Evolutionary conservation across 2,797 vertebrate genomes (phyloP).

Genomic region (Eulemur rubriventer): DNA sequence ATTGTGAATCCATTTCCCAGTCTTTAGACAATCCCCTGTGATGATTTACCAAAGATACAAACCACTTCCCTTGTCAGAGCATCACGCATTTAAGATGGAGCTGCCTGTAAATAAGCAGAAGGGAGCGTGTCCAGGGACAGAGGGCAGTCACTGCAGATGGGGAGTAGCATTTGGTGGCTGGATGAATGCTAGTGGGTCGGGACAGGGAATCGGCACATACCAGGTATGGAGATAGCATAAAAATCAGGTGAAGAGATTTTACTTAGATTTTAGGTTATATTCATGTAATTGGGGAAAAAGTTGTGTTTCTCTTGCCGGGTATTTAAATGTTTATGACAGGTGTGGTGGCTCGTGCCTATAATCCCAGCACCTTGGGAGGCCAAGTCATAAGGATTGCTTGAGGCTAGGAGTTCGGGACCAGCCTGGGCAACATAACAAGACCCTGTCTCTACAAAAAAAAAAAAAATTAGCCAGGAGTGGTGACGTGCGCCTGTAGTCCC

Average conservation of each 20-base stretch:
- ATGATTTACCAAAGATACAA: conserved; percentile 59
- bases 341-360: not conserved
- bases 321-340: not conserved
- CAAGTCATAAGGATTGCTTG: too few relatives aligned
- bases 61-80: conserved; percentile 68
- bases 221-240: not conserved
- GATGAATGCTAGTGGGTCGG: not conserved
- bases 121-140: not conserved
- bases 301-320: not conserved
- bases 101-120: conserved; percentile 32
- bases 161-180: not conserved
- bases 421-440: not conserved
- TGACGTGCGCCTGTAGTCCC: not conserved
- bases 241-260: not conserved
- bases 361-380: not conserved
- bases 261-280: not conserved
- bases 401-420: not conserved
- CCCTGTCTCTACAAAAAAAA: not conserved
- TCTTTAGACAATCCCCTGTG: conserved; percentile 45
- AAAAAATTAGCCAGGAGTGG: not conserved
- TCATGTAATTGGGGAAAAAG: not conserved
- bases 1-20: conserved; percentile 57
- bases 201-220: not conserved
- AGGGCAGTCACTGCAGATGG: fast-evolving
- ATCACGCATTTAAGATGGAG: not conserved